Base-by-base conservation (phyloP, 2,797 vertebrate genomes). In the Agapornis canus region DNA sequence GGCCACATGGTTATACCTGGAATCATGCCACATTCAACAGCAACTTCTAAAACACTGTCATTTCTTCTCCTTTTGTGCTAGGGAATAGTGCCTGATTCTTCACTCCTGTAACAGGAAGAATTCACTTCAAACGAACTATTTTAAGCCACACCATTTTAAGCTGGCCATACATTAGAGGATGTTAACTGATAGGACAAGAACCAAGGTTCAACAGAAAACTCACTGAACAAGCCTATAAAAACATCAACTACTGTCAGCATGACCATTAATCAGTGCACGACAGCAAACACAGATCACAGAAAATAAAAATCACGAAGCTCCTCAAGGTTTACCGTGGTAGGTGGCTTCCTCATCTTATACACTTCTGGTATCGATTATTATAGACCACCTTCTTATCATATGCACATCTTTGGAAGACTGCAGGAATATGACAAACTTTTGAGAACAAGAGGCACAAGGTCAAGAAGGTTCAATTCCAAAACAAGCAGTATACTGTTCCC, bases 111-210 rank as follows among this genome's bases (percentile, higher is more conserved):
- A 86, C 26, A 73, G 40, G 49, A 82, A 75, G 40, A 91, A 68
- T 42, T 90, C 9, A 40, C 64, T 82, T 82, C 37, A 86, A 84
- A 75, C 2, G 20, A 90, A 54, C 23, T 90, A 91, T 94, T 97
- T 96, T 91, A 82, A 97, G 84, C 42, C 35, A 48, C 12, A 6
- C 7, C 77, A 76, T 85, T 92, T 79, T 66, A 76, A 40, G 80
- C 12, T 65, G 51, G 20, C 51, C 49, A 42, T 69, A 77, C 13
- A 64, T 71, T 69, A 71, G 9, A 47, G 35, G 22, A 64, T 4
- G 5, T 42, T 64, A 84, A 80, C 54, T 77, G 82, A 88, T 39
- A 77, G 37, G 51, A 75, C 31, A 80, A 80, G 73, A 80, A 90
- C 31, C 65, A 86, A 96, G 42, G 78, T 78, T 79, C n/a, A 79